These are phyloP conservation scores for Eonycteris spelaea DNA, from an alignment of 2,113 vertebrate genomes.

Conservation along the genomic window DNA sequence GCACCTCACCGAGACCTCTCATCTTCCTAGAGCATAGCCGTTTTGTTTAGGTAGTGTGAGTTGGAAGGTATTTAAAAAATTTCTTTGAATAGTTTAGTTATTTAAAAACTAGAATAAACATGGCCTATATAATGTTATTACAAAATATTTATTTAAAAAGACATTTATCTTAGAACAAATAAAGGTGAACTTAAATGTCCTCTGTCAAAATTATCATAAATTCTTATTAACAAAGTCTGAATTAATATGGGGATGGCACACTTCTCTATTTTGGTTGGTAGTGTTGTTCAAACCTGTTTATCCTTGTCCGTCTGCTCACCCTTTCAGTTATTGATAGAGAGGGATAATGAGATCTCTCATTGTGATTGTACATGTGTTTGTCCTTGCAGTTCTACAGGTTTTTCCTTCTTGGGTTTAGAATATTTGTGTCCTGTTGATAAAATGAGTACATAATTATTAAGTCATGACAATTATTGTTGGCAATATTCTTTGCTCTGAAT, in stretches of 20 bases:
- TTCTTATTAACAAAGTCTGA: not conserved
- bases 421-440: not conserved
- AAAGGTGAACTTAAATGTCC: not conserved
- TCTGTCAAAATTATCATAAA: not conserved
- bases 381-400: not conserved
- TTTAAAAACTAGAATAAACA: not conserved
- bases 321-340: not conserved
- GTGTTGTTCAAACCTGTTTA: not conserved
- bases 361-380: not conserved
- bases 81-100: not conserved
- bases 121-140: not conserved
- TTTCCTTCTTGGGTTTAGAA: not conserved
- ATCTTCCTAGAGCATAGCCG: not conserved
- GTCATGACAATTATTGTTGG: not conserved
- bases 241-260: not conserved
- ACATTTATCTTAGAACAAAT: conserved; percentile 4
- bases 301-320: not conserved
- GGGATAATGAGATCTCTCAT: not conserved
- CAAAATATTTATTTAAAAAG: not conserved
- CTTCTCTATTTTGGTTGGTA: not conserved
- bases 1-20: not conserved
- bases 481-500: not conserved
- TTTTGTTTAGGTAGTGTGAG: not conserved
- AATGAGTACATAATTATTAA: not conserved
- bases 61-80: not conserved